Conservation (phyloP, 2,113 vertebrate genomes). For the Sialia sialis region DNA sequence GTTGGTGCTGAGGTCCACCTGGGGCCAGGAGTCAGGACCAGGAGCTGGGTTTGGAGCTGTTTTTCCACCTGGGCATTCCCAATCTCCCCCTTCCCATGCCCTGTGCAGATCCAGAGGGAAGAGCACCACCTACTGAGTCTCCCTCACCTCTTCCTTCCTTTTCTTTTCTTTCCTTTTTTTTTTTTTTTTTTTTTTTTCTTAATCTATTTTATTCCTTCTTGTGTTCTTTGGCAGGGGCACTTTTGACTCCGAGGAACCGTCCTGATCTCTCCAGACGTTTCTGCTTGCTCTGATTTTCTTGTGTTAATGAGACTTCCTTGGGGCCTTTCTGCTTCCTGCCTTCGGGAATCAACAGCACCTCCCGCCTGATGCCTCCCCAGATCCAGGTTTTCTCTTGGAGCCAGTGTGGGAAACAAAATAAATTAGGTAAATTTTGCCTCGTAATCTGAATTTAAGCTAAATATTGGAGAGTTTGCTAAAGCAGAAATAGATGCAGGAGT, state of each 20-base stretch:
- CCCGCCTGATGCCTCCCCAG: background rate
- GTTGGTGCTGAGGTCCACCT: background rate
- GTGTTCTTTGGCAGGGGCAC: background rate
- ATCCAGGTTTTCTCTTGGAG: background rate
- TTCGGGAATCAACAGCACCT: background rate
- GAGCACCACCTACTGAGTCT: constrained; percentile 55
- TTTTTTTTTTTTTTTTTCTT: no score
- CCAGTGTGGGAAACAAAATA: background rate
- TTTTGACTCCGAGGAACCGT: background rate
- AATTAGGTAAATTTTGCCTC: background rate
- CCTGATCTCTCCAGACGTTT: background rate
- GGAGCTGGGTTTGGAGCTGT: background rate
- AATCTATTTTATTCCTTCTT: background rate
- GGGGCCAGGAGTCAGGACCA: background rate
- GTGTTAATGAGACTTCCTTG: background rate
- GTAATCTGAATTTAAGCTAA: background rate
- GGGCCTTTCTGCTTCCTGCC: background rate
- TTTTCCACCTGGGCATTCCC: background rate
- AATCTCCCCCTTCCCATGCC: background rate
- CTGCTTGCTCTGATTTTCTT: background rate
- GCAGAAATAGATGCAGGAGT: background rate
- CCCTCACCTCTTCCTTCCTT: background rate
- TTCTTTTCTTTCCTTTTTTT: fast-evolving
- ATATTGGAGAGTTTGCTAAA: background rate
- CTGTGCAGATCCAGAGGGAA: background rate